Evolutionary conservation across 2,797 vertebrate species (phyloP).

Genomic region (Enteromius trimaculatus): DNA sequence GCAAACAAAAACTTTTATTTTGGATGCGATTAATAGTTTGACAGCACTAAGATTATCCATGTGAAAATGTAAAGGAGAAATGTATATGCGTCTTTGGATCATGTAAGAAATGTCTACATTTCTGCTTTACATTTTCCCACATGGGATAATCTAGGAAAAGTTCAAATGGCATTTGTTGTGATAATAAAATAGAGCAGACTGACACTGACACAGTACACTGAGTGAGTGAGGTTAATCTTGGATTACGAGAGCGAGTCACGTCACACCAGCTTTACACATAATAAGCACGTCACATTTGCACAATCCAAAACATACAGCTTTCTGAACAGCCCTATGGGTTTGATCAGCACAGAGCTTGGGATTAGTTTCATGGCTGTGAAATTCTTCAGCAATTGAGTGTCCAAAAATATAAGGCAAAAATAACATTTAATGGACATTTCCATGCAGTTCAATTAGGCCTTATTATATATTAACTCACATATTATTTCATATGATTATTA

Average conservation of each 20-base stretch:
- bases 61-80: too few species aligned
- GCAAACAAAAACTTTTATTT: too few species aligned
- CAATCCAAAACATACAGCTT: constrained; percentile 42
- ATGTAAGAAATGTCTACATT: too few species aligned
- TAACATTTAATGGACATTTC: not conserved
- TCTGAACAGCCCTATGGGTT: constrained; percentile 33
- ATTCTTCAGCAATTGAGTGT: too few species aligned
- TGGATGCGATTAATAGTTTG: too few species aligned
- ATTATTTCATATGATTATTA: not conserved
- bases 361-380: not conserved
- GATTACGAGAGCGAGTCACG: constrained; percentile 56
- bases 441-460: not conserved
- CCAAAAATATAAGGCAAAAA: not conserved
- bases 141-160: not conserved
- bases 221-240: constrained; percentile 59
- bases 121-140: too few species aligned
- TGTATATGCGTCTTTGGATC: too few species aligned
- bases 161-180: not conserved
- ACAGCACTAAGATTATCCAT: too few species aligned
- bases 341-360: constrained; percentile 2
- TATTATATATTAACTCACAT: too few species aligned
- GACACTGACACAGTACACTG: not conserved
- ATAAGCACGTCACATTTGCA: constrained; percentile 26
- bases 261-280: constrained; percentile 41
- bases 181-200: not conserved